phyloP scores from a whole-genome alignment of 2,888 invertebrate species.

The Drosophila hamatofila region DNA sequence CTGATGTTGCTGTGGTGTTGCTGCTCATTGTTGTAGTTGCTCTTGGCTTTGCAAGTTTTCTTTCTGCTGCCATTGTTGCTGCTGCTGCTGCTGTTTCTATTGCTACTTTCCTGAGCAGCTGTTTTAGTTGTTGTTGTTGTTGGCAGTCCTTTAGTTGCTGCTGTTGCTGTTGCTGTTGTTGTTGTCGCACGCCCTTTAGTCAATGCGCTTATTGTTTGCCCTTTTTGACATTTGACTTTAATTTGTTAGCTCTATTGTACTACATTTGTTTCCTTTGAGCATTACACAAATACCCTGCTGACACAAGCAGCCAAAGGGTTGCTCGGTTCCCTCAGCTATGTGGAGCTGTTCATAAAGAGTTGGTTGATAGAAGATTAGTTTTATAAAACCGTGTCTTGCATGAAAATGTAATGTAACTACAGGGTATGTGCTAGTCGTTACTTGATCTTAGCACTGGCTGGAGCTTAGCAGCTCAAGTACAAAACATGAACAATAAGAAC shows the following conservation, averaged over 20 bases:
- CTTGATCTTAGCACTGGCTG: neutral
- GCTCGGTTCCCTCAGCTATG: neutral
- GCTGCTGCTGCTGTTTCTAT: slow-evolving; percentile 16
- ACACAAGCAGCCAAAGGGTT: neutral
- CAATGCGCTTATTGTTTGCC: slow-evolving; percentile 70
- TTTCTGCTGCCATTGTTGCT: neutral
- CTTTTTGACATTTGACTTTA: slow-evolving; percentile 42
- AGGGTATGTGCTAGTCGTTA: slow-evolving; percentile 16
- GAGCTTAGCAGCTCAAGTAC: neutral
- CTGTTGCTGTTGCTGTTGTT: slow-evolving; percentile 20
- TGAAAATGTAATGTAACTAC: neutral
- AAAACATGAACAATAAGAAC: slow-evolving; percentile 5
- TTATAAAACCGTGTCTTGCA: too few relatives aligned
- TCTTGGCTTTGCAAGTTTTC: neutral
- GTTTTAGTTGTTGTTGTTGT: slow-evolving; percentile 3
- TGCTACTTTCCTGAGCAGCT: neutral
- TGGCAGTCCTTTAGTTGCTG: neutral
- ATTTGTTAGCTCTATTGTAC: slow-evolving; percentile 25
- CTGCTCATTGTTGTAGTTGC: slow-evolving; percentile 10
- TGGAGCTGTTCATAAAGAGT: neutral
- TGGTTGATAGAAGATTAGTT: too few relatives aligned
- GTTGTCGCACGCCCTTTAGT: slow-evolving; percentile 43
- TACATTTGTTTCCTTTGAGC: neutral
- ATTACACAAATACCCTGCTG: neutral
- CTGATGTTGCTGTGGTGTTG: slow-evolving; percentile 21